Percentiles rank a stretch among this genome's conserved stretches.
Conservation (phyloP, 1,140 invertebrate genomes). For the Heliconius melpomene region DNA sequence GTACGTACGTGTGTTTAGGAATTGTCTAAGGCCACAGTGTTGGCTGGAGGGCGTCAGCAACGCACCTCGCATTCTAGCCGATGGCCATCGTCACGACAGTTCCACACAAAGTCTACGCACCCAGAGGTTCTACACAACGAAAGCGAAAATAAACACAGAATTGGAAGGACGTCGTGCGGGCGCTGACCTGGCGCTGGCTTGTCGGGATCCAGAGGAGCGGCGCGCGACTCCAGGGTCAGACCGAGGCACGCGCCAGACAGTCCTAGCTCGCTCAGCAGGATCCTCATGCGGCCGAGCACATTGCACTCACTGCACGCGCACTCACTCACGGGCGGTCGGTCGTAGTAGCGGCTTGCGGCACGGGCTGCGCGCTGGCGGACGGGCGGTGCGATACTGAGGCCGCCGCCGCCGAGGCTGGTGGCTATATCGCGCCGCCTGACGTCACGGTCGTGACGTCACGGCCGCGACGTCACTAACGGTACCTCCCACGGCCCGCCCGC, state of each 20-base stretch:
- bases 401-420: constrained; percentile 76
- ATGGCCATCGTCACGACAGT: constrained; percentile 79
- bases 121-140: constrained; percentile 79
- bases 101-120: constrained; percentile 76
- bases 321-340: constrained; percentile 74
- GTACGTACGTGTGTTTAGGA: constrained; percentile 77
- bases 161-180: constrained; percentile 70
- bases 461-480: constrained; percentile 79
- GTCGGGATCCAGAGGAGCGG: constrained; percentile 75
- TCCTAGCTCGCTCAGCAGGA: constrained; percentile 81
- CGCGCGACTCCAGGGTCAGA: constrained; percentile 78
- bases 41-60: constrained; percentile 78
- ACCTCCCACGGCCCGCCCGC: constrained; percentile 78
- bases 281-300: constrained; percentile 81
- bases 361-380: constrained; percentile 71
- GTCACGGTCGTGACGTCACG: constrained; percentile 77
- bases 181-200: constrained; percentile 81
- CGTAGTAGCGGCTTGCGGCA: constrained; percentile 61
- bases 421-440: constrained; percentile 79
- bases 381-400: constrained; percentile 80
- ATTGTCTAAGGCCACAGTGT: constrained; percentile 77
- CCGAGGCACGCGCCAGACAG: constrained; percentile 78
- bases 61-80: constrained; percentile 81
- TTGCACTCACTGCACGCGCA: constrained; percentile 79
- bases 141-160: constrained; percentile 80